Base-by-base conservation (phyloP, 1,140 invertebrate species). In the Lepidurus packardi region DNA sequence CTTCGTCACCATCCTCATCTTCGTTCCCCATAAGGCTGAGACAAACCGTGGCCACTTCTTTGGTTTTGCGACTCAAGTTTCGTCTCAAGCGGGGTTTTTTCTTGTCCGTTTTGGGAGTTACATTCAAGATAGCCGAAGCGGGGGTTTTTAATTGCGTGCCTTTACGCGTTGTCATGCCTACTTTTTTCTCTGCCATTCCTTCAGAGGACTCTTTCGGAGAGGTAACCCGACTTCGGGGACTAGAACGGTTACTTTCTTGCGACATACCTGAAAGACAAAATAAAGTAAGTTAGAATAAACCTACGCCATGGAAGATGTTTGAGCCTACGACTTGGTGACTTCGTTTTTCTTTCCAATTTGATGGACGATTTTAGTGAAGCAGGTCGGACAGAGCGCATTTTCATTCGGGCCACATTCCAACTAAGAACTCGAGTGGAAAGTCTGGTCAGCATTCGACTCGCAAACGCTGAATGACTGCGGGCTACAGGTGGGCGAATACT, bases 1-100 rank as follows among this genome's bases (percentile, higher is more conserved):
- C 75, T 6, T 75, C 76, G 21, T 81, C 81, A 75, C 82, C 81
- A 1, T 80, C 80, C 65, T 76, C 65, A 78, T 74, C 77, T 42
- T 81, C 79, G 7, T 74, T 73, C 8, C 90, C 90, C 41, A 93
- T 85, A 80, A 92, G 89, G 82, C 92, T 91, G 89, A 92, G 91
- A 80, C 91, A 92, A 41, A 92, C 88, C 24, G 91, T 87, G 16
- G 91, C 91, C 75, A 90, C 90, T 85, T 92, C 91, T 83, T 92
- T 93, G 7, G 91, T 92, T 83, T 91, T 92, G 53, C 92, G 86
- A 1, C 88, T 87, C 0, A 91, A 91, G 65, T 91, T 84, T 21
- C 77, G 43, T 7, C 74, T 45, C 24, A 43, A 75, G 0, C 43
- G 25, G 1, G 65, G 16, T n/a, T 8, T 6, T 41, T 16, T 43